phyloP scores from a whole-genome alignment of 2,113 vertebrate genomes.

The Gymnorhina tibicen region DNA sequence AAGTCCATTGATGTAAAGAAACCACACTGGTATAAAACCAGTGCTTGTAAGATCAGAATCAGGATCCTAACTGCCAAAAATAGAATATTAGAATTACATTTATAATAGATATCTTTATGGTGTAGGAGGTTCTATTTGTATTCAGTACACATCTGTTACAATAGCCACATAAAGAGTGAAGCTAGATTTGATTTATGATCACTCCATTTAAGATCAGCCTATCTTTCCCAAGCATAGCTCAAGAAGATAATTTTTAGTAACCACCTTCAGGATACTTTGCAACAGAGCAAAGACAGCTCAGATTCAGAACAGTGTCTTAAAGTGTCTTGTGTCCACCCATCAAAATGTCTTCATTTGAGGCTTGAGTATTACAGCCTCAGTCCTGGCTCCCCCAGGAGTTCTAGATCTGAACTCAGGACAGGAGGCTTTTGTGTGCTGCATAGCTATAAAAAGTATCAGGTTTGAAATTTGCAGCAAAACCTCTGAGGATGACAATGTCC shows the following conservation, averaged over 20 bases:
- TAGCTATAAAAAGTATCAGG: background rate
- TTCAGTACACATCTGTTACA: background rate
- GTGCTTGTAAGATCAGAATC: background rate
- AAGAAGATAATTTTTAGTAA: background rate
- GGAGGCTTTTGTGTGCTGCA: fast-evolving
- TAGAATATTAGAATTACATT: background rate
- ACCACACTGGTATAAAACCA: background rate
- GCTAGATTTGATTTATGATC: background rate
- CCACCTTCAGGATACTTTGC: background rate
- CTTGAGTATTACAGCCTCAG: background rate
- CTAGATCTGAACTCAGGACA: background rate
- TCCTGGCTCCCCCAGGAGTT: background rate
- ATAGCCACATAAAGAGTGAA: background rate
- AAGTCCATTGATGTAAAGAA: background rate
- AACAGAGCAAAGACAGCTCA: background rate
- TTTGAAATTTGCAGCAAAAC: background rate
- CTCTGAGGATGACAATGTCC: background rate
- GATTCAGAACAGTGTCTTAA: background rate
- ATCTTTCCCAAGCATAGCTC: background rate
- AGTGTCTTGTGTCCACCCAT: background rate
- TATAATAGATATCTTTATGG: background rate
- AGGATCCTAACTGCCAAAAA: background rate
- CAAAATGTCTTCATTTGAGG: background rate
- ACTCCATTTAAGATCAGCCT: background rate
- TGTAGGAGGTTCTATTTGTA: background rate